Base-by-base conservation (phyloP, 1,140 invertebrate species). In the Riptortus pedestris region DNA sequence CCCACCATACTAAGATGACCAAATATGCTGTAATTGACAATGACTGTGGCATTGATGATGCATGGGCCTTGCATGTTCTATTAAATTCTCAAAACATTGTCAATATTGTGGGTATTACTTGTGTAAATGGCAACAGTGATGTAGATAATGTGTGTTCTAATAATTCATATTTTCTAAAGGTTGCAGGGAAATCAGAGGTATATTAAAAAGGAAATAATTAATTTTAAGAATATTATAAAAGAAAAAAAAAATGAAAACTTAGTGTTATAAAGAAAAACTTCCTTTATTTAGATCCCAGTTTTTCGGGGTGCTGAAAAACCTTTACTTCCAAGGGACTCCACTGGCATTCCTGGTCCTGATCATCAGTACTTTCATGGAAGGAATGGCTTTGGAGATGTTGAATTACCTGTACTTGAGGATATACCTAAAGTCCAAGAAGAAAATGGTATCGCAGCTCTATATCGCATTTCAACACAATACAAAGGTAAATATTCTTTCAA, bases 371-470 rank as follows among this genome's bases (percentile, higher is more conserved):
- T 74, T 71, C 78, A 83, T 73, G 85, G 85, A 0, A 67, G 65
- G 4, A 84, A 88, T 74, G 85, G 85, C 11, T 85, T 88, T 69
- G 84, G 84, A 0, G 83, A 84, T 72, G 73, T 72, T 52, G 78
- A 67, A 59, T 66, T 61, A 14, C 70, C 74, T n/a, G n/a, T 62
- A 20, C 60, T 72, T 43, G 68, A 72, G 16, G 72, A 75, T 58
- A 71, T 65, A n/a, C 71, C 69, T 63, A 66, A n/a, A 18, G 33
- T 76, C 5, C 67, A 74, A 62, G 62, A 69, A 29, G 73, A 78
- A 59, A 74, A 79, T 67, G 80, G 78, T 7, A 75, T 74, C 5
- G 67, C 70, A 57, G 79, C 77, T 20, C 72, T 84, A 7, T 71
- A 79, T 26, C 70, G 75, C 62, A 69, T 85, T 58, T 77, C 77